These are phyloP conservation scores for Bungarus multicinctus DNA, from an alignment of 2,113 vertebrate genomes.

Conservation along the genomic window DNA sequence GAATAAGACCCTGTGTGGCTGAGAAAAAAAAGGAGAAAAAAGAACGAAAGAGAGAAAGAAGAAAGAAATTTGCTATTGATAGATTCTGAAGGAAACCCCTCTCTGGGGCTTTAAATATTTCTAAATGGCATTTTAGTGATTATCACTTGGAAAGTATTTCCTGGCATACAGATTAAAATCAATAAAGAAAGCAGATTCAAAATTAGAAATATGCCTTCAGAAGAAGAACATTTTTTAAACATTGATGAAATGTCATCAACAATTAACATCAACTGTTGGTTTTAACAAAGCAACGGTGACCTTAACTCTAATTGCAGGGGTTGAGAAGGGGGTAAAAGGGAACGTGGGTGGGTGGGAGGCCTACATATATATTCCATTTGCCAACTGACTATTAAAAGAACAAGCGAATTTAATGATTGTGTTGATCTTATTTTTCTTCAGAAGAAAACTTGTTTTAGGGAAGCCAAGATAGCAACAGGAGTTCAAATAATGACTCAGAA, in stretches of 20 bases:
- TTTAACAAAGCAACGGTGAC: conserved; percentile 53
- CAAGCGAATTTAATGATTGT: neutral
- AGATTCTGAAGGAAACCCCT: conserved; percentile 9
- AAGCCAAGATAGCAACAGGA: neutral
- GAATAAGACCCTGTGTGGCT: neutral
- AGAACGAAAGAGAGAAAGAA: conserved; percentile 15
- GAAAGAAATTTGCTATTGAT: conserved; percentile 10
- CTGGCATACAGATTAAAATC: conserved; percentile 48
- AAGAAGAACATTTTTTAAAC: conserved; percentile 51
- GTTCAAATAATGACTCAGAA: neutral
- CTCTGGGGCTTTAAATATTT: conserved; percentile 20
- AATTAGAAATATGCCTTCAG: conserved; percentile 51
- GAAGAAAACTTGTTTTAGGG: neutral
- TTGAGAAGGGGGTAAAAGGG: neutral
- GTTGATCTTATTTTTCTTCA: neutral
- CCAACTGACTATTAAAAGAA: conserved; percentile 7
- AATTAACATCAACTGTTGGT: conserved; percentile 54
- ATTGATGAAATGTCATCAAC: conserved; percentile 63
- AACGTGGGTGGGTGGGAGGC: neutral
- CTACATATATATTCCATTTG: conserved; percentile 29
- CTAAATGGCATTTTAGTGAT: conserved; percentile 33
- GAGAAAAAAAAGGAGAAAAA: neutral
- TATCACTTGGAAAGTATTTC: conserved; percentile 10
- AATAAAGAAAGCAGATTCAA: conserved; percentile 49
- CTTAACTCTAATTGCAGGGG: conserved; percentile 47